These are phyloP conservation scores for Dicaeum eximium DNA, from an alignment of 2,113 vertebrate genomes.

Conservation along the genomic window DNA sequence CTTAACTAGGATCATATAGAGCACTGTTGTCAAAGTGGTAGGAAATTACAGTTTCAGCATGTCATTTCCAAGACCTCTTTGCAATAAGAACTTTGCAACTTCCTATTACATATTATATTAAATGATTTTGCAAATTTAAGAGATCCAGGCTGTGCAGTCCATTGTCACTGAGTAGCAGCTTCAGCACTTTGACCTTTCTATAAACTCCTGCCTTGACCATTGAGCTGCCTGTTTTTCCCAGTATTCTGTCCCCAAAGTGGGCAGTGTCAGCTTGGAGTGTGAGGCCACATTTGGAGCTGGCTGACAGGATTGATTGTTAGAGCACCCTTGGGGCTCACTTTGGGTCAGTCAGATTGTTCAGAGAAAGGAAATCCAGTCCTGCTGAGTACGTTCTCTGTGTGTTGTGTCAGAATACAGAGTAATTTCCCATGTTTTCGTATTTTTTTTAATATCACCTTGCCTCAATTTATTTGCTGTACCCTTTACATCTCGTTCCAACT, in stretches of 20 bases:
- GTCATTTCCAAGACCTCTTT: neutral
- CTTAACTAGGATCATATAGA: neutral
- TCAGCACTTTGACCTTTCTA: neutral
- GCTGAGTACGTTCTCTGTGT: neutral
- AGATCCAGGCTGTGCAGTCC: neutral
- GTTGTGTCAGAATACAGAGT: neutral
- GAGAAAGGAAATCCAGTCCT: neutral
- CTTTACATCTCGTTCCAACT: neutral
- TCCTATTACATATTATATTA: neutral
- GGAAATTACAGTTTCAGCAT: neutral
- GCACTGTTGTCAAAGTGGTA: neutral
- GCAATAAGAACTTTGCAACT: neutral
- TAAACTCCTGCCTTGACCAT: neutral
- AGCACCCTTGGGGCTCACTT: neutral
- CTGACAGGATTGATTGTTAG: neutral
- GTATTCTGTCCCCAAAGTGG: neutral
- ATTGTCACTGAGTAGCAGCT: neutral
- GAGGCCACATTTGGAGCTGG: neutral
- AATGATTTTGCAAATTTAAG: neutral
- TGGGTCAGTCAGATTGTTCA: neutral
- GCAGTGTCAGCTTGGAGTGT: neutral
- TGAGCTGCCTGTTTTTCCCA: neutral
- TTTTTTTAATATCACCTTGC: neutral
- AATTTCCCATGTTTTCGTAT: neutral
- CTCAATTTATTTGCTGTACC: neutral